phyloP scores from a whole-genome alignment of 2,113 vertebrate genomes.

The Pseudorasbora parva region DNA sequence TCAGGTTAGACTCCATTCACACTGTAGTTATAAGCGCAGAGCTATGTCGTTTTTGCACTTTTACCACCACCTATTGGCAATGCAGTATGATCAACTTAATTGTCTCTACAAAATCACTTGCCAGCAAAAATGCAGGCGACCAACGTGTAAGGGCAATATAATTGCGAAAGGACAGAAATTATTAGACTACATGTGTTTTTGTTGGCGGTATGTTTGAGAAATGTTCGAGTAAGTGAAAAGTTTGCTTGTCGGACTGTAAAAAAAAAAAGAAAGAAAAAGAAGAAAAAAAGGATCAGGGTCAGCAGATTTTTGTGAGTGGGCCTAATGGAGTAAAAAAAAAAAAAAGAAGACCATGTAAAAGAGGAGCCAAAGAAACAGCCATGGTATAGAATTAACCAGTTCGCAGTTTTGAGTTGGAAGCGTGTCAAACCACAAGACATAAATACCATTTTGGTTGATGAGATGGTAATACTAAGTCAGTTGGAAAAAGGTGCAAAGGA shows the following conservation, averaged over 20 bases:
- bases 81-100: no score
- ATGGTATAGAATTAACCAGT: conserved; percentile 2
- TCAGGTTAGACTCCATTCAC: background rate
- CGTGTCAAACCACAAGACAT: background rate
- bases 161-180: background rate
- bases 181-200: background rate
- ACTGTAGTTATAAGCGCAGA: background rate
- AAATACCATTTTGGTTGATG: background rate
- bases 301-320: conserved; percentile 6
- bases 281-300: background rate
- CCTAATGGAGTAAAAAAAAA: background rate
- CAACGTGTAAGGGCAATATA: background rate
- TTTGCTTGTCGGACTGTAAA: background rate
- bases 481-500: background rate
- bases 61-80: conserved; percentile 7
- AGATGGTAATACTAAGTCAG: background rate
- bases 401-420: background rate
- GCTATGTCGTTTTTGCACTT: background rate
- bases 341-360: background rate
- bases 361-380: background rate
- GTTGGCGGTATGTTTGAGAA: background rate
- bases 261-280: no score
- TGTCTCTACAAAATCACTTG: background rate
- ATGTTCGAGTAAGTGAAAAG: background rate
- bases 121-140: background rate